phyloP scores from a whole-genome alignment of 2,888 invertebrate species.

The Alviniconcha strummeri region DNA sequence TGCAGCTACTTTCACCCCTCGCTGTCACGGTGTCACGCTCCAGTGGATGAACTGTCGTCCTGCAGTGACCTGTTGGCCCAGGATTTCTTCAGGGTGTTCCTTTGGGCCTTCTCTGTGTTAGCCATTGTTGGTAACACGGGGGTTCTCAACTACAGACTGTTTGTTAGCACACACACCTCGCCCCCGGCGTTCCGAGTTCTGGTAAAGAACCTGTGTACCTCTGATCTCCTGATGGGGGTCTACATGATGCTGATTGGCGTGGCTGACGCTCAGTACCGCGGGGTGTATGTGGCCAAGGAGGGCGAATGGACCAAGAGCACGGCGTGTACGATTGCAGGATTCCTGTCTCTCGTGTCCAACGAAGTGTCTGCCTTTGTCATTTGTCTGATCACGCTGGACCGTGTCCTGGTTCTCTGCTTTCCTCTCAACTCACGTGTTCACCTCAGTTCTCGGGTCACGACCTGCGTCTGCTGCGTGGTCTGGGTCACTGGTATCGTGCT shows the following conservation, averaged over 20 bases:
- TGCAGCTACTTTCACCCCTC: slow-evolving; percentile 22
- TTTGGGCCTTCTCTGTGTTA: slow-evolving; percentile 28
- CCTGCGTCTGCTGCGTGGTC: neutral
- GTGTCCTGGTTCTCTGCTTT: slow-evolving; percentile 79
- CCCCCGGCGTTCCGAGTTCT: too few relatives aligned
- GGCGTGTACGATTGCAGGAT: slow-evolving; percentile 50
- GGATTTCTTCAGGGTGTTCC: slow-evolving; percentile 24
- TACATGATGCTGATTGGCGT: slow-evolving; percentile 50
- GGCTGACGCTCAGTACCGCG: slow-evolving; percentile 50
- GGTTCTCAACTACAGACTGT: slow-evolving; percentile 29
- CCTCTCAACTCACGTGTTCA: slow-evolving; percentile 73
- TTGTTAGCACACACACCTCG: neutral
- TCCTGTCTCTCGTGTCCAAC: slow-evolving; percentile 73
- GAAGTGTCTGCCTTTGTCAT: slow-evolving; percentile 80
- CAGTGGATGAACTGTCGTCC: slow-evolving; percentile 33
- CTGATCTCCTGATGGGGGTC: slow-evolving; percentile 50
- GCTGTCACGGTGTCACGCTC: slow-evolving; percentile 19
- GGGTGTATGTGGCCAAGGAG: slow-evolving; percentile 50
- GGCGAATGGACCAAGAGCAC: slow-evolving; percentile 50
- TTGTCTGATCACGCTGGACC: slow-evolving; percentile 79
- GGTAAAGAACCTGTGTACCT: slow-evolving; percentile 35
- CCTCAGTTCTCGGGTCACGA: neutral
- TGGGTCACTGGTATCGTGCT: neutral
- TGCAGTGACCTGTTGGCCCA: slow-evolving; percentile 27
- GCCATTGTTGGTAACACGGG: slow-evolving; percentile 24